Base-by-base conservation (phyloP, 2,797 vertebrate genomes). In the Saxicola maurus region DNA sequence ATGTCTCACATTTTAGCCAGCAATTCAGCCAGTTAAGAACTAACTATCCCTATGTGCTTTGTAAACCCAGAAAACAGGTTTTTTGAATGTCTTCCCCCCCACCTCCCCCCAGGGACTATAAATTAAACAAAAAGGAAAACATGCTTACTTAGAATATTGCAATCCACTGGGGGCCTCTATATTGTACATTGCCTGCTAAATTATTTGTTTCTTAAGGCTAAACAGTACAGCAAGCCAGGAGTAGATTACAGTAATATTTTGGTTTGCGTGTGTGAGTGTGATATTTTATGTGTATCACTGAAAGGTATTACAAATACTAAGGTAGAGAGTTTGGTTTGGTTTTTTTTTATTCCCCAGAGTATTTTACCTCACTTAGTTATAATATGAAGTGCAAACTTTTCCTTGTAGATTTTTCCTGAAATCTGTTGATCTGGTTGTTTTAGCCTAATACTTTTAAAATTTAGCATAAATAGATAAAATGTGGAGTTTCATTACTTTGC, bases 71-170 rank as follows among this genome's bases (percentile, higher is more conserved):
- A 72, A 71, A 92, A 91, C 65, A 85, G 68, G 7, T 60, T 91
- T 91, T 94, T 81, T 2, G 31, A 84, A 76, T 77, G 60, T 57
- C n/a, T 51, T 72, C 5, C 65, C 13, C 37, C 87, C 13, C 45
- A 33, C 23, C 13, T 8, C 23, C 20, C 11, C 37, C 87, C 67
- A 87, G 84, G 83, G 76, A 86, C 67, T 80, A 66, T 95, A 96
- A 95, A 96, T 94, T 95, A 94, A 79, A 91, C 48, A 53, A 91
- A 91, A 94, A 74, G 24, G 74, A 91, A 95, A 93, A 93, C 56
- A 60, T 82, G 84, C 57, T 94, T 95, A 53, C 46, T 87, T 81
- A 66, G 62, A 77, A 83, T 78, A 93, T 86, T 86, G 72, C 46
- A 92, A 91, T 80, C 30, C 91, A 69, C 71, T 31, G 40, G 87